Base-by-base conservation (phyloP, 2,797 vertebrate species). In the Acipenser ruthenus region DNA sequence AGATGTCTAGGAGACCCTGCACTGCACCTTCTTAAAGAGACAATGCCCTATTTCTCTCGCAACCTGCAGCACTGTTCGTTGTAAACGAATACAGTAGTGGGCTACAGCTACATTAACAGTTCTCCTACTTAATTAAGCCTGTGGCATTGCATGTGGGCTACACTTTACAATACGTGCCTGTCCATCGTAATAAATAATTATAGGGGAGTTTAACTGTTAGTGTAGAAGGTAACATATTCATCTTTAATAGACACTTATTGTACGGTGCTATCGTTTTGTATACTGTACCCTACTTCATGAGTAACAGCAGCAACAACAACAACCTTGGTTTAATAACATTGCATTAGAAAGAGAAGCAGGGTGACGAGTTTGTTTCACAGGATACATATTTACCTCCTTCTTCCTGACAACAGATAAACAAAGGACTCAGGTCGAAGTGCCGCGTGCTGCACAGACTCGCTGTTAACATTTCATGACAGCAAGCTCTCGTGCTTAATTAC, bases 1-100 rank as follows among this genome's bases (percentile, higher is more conserved):
- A 65, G 58, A 50, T 65, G 63, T 7, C 56, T 49, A 6, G 1
- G 48, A 18, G 50, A 52, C 6, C 1, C 18, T 2, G 11, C 9
- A 11, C 48, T 53, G 58, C 1, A 48, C 50, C 9, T 62, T 37
- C n/a, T 69, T 66, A 69, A 69, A 69, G 68, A 48, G 23, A 62
- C 58, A 65, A 58, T 8, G n/a, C 50, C 56, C 12, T 56, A 3
- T 10, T 9, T 47, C 56, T 15, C 6, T 55, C 53, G 53, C 53
- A 37, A 37, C 6, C 53, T 55, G 53, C 53, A 37, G 37, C 37
- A 37, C 37, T 37, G 37, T 37, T 37, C 37, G 37, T 37, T 37
- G 37, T 1, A 37, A 37, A 37, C 5, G 0, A 37, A 37, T 37
- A 37, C 37, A 37, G 37, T 37, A 37, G 37, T 37, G 37, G 37